Conservation (phyloP, 2,888 invertebrate species). For the Schrankia costaestrigalis region DNA sequence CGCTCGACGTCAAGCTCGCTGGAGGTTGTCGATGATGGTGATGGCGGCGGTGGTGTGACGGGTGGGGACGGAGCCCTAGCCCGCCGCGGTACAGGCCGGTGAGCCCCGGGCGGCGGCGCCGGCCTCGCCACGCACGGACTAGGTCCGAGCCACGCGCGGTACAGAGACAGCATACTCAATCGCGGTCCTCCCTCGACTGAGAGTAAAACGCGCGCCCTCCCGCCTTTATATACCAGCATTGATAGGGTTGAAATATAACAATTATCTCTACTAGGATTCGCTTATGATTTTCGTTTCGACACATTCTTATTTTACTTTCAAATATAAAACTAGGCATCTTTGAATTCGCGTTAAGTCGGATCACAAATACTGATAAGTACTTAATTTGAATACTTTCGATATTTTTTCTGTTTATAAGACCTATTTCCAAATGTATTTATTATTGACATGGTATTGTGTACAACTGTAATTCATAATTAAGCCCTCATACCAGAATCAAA, state of each 20-base stretch:
- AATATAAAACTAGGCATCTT: no score
- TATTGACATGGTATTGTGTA: no score
- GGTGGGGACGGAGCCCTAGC: slow-evolving; percentile 61
- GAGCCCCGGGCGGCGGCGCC: slow-evolving; percentile 73
- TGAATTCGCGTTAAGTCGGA: no score
- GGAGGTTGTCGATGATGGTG: slow-evolving; percentile 65
- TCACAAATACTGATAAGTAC: no score
- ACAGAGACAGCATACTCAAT: slow-evolving; percentile 69
- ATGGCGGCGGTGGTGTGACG: slow-evolving; percentile 54
- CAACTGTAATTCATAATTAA: no score
- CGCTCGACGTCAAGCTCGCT: slow-evolving; percentile 71
- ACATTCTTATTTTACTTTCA: no score
- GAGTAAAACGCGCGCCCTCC: slow-evolving; percentile 27
- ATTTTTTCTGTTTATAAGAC: no score
- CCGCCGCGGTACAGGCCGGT: slow-evolving; percentile 65
- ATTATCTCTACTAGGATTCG: slow-evolving; percentile 10
- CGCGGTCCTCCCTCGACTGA: slow-evolving; percentile 43
- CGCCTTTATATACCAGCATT: slow-evolving; percentile 44
- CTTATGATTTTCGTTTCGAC: no score
- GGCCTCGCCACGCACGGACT: slow-evolving; percentile 70
- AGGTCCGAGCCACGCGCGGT: slow-evolving; percentile 78
- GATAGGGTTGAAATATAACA: slow-evolving; percentile 14
- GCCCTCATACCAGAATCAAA: no score
- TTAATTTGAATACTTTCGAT: no score
- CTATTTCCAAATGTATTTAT: no score